phyloP scores from a whole-genome alignment of 2,113 vertebrate species.

The Leptodactylus fuscus region DNA sequence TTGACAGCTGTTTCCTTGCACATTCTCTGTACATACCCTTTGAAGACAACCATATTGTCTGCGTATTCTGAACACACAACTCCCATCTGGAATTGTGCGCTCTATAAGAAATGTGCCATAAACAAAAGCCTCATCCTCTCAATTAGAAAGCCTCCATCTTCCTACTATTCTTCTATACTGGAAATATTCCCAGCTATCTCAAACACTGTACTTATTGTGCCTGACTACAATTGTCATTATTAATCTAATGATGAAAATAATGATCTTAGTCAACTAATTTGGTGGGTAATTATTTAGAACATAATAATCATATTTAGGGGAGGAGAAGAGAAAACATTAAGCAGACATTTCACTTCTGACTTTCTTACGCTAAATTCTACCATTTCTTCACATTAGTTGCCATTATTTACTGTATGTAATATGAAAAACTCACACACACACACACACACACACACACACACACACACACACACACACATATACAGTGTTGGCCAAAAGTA shows the following conservation, averaged over 20 bases:
- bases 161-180: background rate
- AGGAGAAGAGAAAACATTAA: background rate
- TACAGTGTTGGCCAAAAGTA: no score
- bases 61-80: background rate
- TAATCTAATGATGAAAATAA: slow-evolving; percentile 16
- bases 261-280: background rate
- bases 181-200: slow-evolving; percentile 11
- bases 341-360: background rate
- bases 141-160: background rate
- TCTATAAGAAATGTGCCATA: background rate
- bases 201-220: background rate
- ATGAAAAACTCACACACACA: no score
- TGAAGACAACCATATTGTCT: background rate
- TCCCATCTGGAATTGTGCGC: background rate
- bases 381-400: background rate
- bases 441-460: no score
- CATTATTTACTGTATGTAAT: background rate
- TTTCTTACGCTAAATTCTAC: background rate
- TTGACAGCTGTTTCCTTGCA: background rate
- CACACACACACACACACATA: no score
- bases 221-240: background rate
- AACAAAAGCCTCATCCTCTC: background rate
- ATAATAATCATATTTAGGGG: slow-evolving; percentile 7
- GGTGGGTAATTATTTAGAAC: background rate
- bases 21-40: background rate